These are phyloP conservation scores for Cataglyphis cursor DNA, from an alignment of 2,888 invertebrate genomes.

Conservation along the genomic window DNA sequence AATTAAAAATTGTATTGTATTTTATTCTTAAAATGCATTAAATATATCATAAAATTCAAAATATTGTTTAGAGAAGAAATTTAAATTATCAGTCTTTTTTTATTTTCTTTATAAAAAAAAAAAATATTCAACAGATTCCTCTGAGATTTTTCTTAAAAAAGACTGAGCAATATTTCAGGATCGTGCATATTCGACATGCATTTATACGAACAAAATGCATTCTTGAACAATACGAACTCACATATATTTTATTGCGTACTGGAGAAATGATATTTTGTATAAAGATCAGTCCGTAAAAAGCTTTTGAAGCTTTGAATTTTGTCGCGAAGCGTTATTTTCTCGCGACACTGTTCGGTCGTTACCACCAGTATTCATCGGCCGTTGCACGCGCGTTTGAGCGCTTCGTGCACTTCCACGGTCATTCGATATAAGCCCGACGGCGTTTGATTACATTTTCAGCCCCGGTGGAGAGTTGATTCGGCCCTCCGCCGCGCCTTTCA, in stretches of 20 bases:
- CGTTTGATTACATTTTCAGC: slow-evolving; percentile 63
- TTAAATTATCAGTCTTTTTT: not conserved
- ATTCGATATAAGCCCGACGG: slow-evolving; percentile 47
- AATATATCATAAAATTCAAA: not conserved
- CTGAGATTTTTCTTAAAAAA: not conserved
- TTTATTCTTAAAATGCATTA: not conserved
- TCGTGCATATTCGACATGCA: not conserved
- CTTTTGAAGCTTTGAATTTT: not conserved
- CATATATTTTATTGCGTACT: not conserved
- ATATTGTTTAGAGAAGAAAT: not conserved
- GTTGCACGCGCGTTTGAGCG: slow-evolving; percentile 9
- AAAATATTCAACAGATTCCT: not conserved
- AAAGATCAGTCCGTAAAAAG: not conserved
- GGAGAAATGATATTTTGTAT: not conserved
- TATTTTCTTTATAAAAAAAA: not conserved
- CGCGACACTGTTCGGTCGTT: slow-evolving; percentile 3
- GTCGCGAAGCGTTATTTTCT: slow-evolving; percentile 5
- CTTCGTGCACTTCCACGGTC: slow-evolving; percentile 11
- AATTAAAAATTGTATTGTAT: not conserved
- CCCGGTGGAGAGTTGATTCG: slow-evolving; percentile 50
- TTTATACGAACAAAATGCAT: not conserved
- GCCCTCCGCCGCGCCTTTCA: slow-evolving; percentile 17
- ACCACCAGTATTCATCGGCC: slow-evolving; percentile 26
- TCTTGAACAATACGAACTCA: not conserved
- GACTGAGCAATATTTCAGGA: not conserved